Percentiles rank a stretch among this genome's conserved stretches.
Evolutionary conservation across 2,888 invertebrate genomes (phyloP).

Genomic region (Heliconius charithonia): DNA sequence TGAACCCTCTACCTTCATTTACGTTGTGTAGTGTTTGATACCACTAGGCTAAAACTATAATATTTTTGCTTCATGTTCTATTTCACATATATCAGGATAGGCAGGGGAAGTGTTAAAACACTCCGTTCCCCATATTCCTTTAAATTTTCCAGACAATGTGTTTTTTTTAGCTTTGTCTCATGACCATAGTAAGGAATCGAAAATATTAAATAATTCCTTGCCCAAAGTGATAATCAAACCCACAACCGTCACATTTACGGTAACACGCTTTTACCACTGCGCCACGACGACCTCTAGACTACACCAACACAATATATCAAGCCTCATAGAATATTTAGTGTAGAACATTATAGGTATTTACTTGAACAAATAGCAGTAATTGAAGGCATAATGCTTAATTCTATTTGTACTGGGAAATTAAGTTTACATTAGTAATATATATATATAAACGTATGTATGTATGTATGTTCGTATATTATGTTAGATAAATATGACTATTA

Average conservation of each 20-base stretch:
- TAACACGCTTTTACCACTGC: background rate
- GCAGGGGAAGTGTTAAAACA: background rate
- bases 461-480: background rate
- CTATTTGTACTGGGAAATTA: slow-evolving; percentile 50
- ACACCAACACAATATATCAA: background rate
- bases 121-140: background rate
- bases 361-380: slow-evolving; percentile 46
- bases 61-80: background rate
- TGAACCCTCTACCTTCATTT: too few relatives aligned
- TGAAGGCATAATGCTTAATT: slow-evolving; percentile 50
- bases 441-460: background rate
- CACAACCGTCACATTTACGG: background rate
- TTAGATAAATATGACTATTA: slow-evolving; percentile 15
- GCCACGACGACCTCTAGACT: background rate
- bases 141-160: too few relatives aligned
- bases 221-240: background rate
- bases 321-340: slow-evolving; percentile 6
- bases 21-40: too few relatives aligned
- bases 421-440: slow-evolving; percentile 48
- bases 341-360: slow-evolving; percentile 43
- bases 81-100: background rate
- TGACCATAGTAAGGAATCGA: background rate
- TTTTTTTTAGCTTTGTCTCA: background rate
- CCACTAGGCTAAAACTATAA: too few relatives aligned
- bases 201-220: background rate